Evolutionary conservation across 1,140 invertebrate genomes (phyloP).

Genomic region (Calliphora vicina): DNA sequence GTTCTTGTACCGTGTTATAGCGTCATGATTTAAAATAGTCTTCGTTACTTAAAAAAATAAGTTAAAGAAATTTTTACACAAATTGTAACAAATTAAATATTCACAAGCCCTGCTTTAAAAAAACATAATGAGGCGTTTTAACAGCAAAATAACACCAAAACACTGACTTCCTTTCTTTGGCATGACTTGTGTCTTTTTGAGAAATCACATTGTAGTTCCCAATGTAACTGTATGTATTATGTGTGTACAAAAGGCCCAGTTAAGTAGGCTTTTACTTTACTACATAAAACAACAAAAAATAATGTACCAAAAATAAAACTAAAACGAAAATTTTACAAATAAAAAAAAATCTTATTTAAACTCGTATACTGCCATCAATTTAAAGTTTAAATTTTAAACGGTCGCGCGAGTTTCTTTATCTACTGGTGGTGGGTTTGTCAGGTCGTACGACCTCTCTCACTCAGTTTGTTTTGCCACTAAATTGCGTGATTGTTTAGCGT

Average conservation of each 20-base stretch:
- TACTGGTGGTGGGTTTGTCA: slow-evolving; percentile 15
- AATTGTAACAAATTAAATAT: too few species aligned
- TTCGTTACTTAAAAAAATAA: too few species aligned
- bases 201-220: neutral
- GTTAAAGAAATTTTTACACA: too few species aligned
- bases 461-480: neutral
- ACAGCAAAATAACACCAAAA: neutral
- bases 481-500: slow-evolving; percentile 31
- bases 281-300: neutral
- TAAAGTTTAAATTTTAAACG: neutral
- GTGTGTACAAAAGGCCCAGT: neutral
- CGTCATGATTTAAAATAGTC: too few species aligned
- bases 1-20: too few species aligned
- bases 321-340: neutral
- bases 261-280: slow-evolving; percentile 3
- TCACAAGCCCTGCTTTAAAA: neutral
- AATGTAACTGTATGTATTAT: too few species aligned
- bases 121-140: neutral
- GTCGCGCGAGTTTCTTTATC: slow-evolving; percentile 3
- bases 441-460: neutral
- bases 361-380: neutral
- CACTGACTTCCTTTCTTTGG: slow-evolving; percentile 8
- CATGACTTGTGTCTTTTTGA: neutral
- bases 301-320: neutral
- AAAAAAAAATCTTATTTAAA: neutral